These are phyloP conservation scores for Elephantulus edwardii DNA, from an alignment of 2,113 vertebrate genomes.

Conservation along the genomic window DNA sequence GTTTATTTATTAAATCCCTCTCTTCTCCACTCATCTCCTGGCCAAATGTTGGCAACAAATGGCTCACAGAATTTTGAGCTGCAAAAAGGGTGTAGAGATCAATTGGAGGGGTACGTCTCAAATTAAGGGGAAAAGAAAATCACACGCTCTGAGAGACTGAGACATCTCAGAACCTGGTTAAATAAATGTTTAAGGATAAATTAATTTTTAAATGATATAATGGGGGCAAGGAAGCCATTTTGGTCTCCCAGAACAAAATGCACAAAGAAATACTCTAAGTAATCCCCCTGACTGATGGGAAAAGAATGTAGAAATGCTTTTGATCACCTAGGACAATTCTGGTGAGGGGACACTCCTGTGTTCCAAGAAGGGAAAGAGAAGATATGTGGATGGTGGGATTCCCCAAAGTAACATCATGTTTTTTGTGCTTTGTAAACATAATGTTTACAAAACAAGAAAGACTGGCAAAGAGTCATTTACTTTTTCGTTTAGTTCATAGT, in stretches of 20 bases:
- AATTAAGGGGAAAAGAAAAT: not conserved
- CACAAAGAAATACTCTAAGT: not conserved
- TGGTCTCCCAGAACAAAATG: not conserved
- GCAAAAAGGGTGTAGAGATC: slow-evolving; percentile 42
- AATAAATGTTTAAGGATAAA: not conserved
- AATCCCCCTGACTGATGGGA: not conserved
- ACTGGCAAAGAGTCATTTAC: not conserved
- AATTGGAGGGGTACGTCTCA: slow-evolving; percentile 24
- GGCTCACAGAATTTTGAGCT: not conserved
- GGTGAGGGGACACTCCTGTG: not conserved
- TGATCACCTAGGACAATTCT: not conserved
- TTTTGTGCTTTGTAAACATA: too few relatives aligned
- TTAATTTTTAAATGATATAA: not conserved
- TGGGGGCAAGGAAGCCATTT: not conserved
- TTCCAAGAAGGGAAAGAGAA: not conserved
- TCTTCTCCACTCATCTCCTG: slow-evolving; percentile 54
- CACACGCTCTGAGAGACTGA: not conserved
- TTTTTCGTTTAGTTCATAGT: not conserved
- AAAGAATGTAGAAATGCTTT: not conserved
- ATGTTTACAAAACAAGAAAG: not conserved
- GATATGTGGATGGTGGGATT: not conserved
- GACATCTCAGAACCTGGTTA: not conserved
- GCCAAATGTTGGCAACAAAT: slow-evolving; percentile 66
- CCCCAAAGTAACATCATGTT: not conserved
- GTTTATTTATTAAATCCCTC: slow-evolving; percentile 57